Percentiles rank a stretch among this genome's conserved stretches.
Evolutionary conservation across 2,797 vertebrate genomes (phyloP).

Genomic region (Semaprochilodus insignis): DNA sequence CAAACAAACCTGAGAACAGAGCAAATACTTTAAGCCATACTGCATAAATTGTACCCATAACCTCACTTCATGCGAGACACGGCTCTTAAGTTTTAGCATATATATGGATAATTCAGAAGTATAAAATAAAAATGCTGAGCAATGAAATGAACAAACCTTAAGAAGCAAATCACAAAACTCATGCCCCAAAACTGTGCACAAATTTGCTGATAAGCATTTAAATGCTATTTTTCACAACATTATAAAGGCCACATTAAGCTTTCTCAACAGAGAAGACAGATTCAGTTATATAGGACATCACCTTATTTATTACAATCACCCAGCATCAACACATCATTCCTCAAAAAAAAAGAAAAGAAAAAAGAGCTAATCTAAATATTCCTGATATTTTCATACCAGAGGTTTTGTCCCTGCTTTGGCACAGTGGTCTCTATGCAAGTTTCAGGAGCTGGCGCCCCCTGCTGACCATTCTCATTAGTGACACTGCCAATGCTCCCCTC

Average conservation of each 20-base stretch:
- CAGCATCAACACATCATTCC: too few relatives aligned
- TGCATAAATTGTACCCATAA: not conserved
- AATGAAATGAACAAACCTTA: too few relatives aligned
- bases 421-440: slow-evolving; percentile 87
- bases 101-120: not conserved
- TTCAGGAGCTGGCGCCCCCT: slow-evolving; percentile 73
- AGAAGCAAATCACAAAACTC: too few relatives aligned
- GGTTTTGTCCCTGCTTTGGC: slow-evolving; percentile 96
- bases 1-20: slow-evolving; percentile 87
- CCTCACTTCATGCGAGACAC: not conserved
- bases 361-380: not conserved
- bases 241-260: too few relatives aligned
- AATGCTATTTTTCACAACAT: too few relatives aligned
- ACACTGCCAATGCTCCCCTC: slow-evolving; percentile 78
- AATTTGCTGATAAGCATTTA: too few relatives aligned
- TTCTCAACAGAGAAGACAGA: too few relatives aligned
- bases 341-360: too few relatives aligned
- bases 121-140: not conserved
- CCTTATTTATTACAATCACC: too few relatives aligned
- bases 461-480: slow-evolving; percentile 73
- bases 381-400: slow-evolving; percentile 82
- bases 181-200: too few relatives aligned
- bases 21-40: not conserved
- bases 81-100: not conserved
- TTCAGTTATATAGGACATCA: too few relatives aligned